Conservation (phyloP, 2,888 invertebrate genomes). For the Galerucella calmariensis region DNA sequence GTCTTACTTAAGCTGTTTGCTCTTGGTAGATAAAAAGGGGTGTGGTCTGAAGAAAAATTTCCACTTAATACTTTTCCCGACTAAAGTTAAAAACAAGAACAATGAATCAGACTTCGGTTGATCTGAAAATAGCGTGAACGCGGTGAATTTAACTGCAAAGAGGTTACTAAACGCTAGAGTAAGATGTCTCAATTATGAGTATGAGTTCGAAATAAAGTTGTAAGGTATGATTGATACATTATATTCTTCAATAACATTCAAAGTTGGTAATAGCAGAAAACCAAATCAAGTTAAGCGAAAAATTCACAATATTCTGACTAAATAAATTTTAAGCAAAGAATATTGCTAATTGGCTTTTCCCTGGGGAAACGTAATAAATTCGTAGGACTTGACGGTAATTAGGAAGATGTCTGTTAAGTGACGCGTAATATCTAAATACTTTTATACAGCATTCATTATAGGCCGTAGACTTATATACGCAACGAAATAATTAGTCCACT, state of each 20-base stretch:
- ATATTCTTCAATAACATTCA: too few relatives aligned
- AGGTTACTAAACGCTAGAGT: too few relatives aligned
- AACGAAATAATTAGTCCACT: conserved; percentile 17
- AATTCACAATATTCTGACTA: neutral
- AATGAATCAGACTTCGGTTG: too few relatives aligned
- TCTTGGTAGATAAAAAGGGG: too few relatives aligned
- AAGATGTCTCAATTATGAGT: too few relatives aligned
- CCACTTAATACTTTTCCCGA: too few relatives aligned
- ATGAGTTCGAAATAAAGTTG: too few relatives aligned
- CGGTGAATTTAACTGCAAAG: too few relatives aligned
- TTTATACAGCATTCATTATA: conserved; percentile 23
- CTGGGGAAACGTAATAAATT: conserved; percentile 13
- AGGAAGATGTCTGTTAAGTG: conserved; percentile 20
- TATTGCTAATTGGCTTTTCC: conserved; percentile 8
- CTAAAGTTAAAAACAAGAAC: too few relatives aligned
- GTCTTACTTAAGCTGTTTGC: neutral
- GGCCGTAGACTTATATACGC: conserved; percentile 25
- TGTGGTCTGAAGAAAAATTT: too few relatives aligned
- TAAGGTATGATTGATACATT: too few relatives aligned
- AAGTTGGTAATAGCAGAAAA: neutral
- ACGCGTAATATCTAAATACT: conserved; percentile 26
- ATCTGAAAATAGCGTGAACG: too few relatives aligned
- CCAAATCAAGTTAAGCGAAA: neutral
- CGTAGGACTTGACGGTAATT: conserved; percentile 13
- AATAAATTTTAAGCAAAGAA: neutral